Percentiles rank a stretch among this genome's conserved stretches.
Evolutionary conservation across 2,113 vertebrate species (phyloP).

Genomic region (Odontesthes bonariensis): DNA sequence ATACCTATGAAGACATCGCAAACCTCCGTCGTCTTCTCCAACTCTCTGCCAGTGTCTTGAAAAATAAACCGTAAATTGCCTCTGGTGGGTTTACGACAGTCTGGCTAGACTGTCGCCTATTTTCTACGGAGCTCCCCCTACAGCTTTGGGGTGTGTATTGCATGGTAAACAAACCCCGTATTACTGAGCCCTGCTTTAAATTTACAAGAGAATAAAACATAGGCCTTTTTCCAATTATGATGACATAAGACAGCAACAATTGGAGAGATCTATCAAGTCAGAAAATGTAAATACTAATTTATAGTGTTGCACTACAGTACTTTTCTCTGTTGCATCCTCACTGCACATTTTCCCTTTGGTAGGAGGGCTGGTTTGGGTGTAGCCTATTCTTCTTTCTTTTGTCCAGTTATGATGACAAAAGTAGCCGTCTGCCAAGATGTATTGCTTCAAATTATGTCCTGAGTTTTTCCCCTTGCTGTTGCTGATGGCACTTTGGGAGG

Average conservation of each 20-base stretch:
- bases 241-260: background rate
- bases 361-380: slow-evolving; percentile 20
- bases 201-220: background rate
- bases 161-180: too few relatives aligned
- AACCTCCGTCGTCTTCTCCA: too few relatives aligned
- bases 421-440: slow-evolving; percentile 65
- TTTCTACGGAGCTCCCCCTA: too few relatives aligned
- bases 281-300: background rate
- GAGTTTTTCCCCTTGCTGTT: slow-evolving; percentile 43
- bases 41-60: too few relatives aligned
- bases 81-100: too few relatives aligned
- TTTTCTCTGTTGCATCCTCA: background rate
- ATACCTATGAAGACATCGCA: too few relatives aligned
- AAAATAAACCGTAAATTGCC: too few relatives aligned
- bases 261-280: background rate
- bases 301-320: background rate
- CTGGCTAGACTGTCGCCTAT: too few relatives aligned
- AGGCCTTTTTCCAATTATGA: background rate
- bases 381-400: slow-evolving; percentile 37
- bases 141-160: too few relatives aligned
- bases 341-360: slow-evolving; percentile 9
- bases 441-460: slow-evolving; percentile 72
- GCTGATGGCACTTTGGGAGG: slow-evolving; percentile 69
- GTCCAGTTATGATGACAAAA: slow-evolving; percentile 75
- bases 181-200: too few relatives aligned